Base-by-base conservation (phyloP, 1,140 invertebrate genomes). In the Galleria mellonella region DNA sequence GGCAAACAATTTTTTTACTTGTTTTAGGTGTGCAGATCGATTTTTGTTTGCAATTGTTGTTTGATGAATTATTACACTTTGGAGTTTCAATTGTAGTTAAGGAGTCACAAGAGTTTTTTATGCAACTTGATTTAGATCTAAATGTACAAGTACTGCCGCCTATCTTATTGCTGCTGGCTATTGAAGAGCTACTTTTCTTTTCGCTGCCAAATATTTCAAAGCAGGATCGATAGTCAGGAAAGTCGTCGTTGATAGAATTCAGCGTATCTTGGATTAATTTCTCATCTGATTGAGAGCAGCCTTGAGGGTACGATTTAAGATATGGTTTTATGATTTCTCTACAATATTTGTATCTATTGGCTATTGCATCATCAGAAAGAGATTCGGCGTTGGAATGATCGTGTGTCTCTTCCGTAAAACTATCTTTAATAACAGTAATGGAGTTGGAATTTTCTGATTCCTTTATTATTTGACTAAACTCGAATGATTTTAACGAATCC, bases 311-410 rank as follows among this genome's bases (percentile, higher is more conserved):
- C 8, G 39, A 12, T 45, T 69, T 59, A 12, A 60, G 39, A 38
- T 55, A 64, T 2, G 68, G 68, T 23, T 53, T 52, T 33, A 62
- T 60, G 2, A 72, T 53, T 57, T 75, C 69, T 38, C 49, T 66
- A 14, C 67, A 68, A 32, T 67, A 74, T 32, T 31, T 60, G n/a
- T 60, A 57, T 49, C 38, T 56, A 29, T 56, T 62, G 12, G 55
- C 44, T 15, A 31, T 11, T 8, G 9, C 39, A 1, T 48, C 39
- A 9, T 51, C 28, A 10, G 41, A 23, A 0, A 11, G 6, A 2
- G 9, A 14, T 6, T 47, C n/a, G 0, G 10, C 17, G 6, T 23
- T 6, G 17, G 17, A 23, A 32, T 13, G 35, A 7, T 49, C 28
- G 14, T 15, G 23, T 5, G 55, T 43, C 39, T 65, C 57, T 55